phyloP scores from a whole-genome alignment of 2,888 invertebrate genomes.

The Vesta saturnalis region DNA sequence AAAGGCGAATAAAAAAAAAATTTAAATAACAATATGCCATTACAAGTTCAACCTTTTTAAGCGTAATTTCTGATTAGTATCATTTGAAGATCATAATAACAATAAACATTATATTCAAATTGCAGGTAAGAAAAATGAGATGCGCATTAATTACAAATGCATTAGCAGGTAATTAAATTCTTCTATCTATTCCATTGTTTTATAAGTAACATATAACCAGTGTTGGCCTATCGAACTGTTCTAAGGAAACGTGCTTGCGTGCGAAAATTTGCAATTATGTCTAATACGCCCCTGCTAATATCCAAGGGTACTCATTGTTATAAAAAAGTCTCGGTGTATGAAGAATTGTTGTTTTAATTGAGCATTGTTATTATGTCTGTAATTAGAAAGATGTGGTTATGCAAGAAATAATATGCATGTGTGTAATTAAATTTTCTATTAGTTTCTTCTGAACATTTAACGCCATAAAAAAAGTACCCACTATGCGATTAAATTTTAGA shows the following conservation, averaged over 20 bases:
- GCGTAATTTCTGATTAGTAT: constrained; percentile 24
- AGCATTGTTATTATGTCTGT: constrained; percentile 26
- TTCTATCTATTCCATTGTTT: constrained; percentile 6
- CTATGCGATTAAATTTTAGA: constrained; percentile 1
- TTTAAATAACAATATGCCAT: constrained; percentile 27
- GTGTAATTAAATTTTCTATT: constrained; percentile 29
- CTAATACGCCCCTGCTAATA: neutral
- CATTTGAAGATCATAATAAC: constrained; percentile 25
- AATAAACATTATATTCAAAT: constrained; percentile 26
- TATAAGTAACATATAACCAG: neutral
- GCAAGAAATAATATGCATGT: constrained; percentile 20
- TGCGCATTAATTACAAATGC: constrained; percentile 14
- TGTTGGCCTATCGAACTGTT: neutral
- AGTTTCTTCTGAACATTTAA: constrained; percentile 1
- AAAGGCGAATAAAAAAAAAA: constrained; percentile 14
- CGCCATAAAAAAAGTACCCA: constrained; percentile 1
- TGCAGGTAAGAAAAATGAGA: constrained; percentile 12
- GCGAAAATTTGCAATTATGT: neutral
- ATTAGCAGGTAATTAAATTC: constrained; percentile 17
- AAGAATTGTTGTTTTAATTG: constrained; percentile 27
- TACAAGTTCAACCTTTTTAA: constrained; percentile 16
- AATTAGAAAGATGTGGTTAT: constrained; percentile 24
- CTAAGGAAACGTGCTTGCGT: neutral
- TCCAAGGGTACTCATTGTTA: constrained; percentile 1
- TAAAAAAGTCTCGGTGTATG: constrained; percentile 7